Conservation (phyloP, 2,888 invertebrate species). For the Iphiclides podalirius region DNA sequence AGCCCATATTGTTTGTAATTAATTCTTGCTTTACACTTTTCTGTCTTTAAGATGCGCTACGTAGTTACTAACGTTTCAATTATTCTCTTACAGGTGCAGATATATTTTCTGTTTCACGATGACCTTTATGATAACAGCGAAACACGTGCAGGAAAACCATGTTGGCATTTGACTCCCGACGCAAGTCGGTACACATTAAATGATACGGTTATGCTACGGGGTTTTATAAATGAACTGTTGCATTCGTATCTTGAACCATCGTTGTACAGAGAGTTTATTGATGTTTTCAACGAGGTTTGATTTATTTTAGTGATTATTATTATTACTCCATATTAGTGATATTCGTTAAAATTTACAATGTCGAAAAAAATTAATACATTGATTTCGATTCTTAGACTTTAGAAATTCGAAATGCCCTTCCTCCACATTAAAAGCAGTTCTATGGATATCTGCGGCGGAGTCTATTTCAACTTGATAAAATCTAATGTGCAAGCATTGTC, state of each 20-base stretch:
- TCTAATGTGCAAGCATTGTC: no score
- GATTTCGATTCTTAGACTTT: no score
- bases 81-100: conserved; percentile 2
- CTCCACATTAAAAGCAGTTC: no score
- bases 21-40: no score
- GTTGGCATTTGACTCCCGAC: conserved; percentile 2
- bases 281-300: conserved; percentile 4
- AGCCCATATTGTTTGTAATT: no score
- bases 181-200: background rate
- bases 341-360: no score
- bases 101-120: background rate
- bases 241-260: background rate
- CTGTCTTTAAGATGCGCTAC: no score
- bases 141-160: background rate
- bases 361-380: no score
- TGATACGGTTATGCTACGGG: background rate
- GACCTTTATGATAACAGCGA: conserved; percentile 2
- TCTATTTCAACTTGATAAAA: no score
- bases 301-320: background rate
- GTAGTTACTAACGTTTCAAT: no score
- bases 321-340: background rate
- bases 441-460: no score
- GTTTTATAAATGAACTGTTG: background rate
- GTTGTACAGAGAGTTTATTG: background rate
- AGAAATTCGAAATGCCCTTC: no score